phyloP scores from a whole-genome alignment of 2,113 vertebrate genomes.

The Amblyopsis rosae region DNA sequence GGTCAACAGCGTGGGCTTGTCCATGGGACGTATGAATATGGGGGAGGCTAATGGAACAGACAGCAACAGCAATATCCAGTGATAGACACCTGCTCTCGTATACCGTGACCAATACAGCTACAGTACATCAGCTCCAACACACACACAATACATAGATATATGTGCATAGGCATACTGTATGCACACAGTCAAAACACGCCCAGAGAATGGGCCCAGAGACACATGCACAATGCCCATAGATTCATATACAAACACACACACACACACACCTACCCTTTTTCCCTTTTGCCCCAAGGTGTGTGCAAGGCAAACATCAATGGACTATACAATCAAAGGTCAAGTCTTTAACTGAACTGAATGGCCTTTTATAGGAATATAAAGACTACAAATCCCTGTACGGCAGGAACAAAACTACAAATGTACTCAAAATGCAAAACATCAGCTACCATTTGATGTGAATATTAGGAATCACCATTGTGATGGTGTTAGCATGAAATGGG shows the following conservation, averaged over 20 bases:
- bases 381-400: slow-evolving; percentile 60
- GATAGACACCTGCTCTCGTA: slow-evolving; percentile 54
- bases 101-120: slow-evolving; percentile 42
- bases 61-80: slow-evolving; percentile 84
- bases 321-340: slow-evolving; percentile 58
- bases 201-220: slow-evolving; percentile 31
- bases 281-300: slow-evolving; percentile 54
- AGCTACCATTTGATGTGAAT: slow-evolving; percentile 41
- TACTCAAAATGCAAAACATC: slow-evolving; percentile 28
- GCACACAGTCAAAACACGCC: slow-evolving; percentile 30
- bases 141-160: slow-evolving; percentile 40
- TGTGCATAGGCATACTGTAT: slow-evolving; percentile 59
- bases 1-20: slow-evolving; percentile 78
- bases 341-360: slow-evolving; percentile 43
- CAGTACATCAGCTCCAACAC: slow-evolving; percentile 38
- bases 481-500: slow-evolving; percentile 45
- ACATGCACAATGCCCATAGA: slow-evolving; percentile 22
- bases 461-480: slow-evolving; percentile 21
- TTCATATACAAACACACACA: neutral
- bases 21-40: slow-evolving; percentile 81
- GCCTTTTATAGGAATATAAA: slow-evolving; percentile 36
- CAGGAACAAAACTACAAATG: slow-evolving; percentile 36
- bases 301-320: slow-evolving; percentile 49
- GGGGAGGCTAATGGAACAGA: slow-evolving; percentile 82
- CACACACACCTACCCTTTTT: slow-evolving; percentile 9